Conservation (phyloP, 1,140 invertebrate genomes). For the Dryas iulia region DNA sequence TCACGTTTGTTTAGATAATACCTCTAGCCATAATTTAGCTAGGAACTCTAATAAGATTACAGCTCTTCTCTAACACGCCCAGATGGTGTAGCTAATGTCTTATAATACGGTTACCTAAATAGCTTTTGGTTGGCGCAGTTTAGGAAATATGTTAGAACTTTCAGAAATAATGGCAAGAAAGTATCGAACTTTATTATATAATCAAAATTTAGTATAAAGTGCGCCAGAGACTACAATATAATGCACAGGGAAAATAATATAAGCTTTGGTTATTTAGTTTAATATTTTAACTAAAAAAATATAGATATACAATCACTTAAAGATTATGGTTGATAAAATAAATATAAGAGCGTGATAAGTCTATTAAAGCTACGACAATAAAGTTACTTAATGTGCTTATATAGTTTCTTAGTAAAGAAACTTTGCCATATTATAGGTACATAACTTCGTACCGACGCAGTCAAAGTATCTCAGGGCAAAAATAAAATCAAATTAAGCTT, state of each 20-base stretch:
- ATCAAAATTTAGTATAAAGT: background rate
- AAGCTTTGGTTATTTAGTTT: background rate
- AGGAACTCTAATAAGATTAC: slow-evolving; percentile 41
- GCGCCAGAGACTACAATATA: background rate
- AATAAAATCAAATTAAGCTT: slow-evolving; percentile 61
- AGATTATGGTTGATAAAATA: slow-evolving; percentile 44
- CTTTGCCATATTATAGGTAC: slow-evolving; percentile 22
- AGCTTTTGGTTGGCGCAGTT: slow-evolving; percentile 27
- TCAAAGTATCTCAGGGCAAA: slow-evolving; percentile 38
- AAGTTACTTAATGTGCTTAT: slow-evolving; percentile 57
- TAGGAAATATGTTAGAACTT: slow-evolving; percentile 24
- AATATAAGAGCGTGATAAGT: slow-evolving; percentile 39
- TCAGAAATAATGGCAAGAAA: slow-evolving; percentile 21
- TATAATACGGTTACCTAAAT: slow-evolving; percentile 34
- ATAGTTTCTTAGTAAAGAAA: slow-evolving; percentile 50
- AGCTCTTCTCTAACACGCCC: slow-evolving; percentile 26
- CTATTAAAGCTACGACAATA: slow-evolving; percentile 53
- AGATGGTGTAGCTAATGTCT: slow-evolving; percentile 44
- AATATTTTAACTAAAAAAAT: background rate
- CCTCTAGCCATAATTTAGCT: slow-evolving; percentile 45
- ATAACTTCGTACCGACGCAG: slow-evolving; percentile 22
- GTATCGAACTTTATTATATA: slow-evolving; percentile 1
- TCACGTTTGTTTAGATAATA: slow-evolving; percentile 57
- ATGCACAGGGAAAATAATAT: background rate
- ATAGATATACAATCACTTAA: background rate